Evolutionary conservation across 2,113 vertebrate genomes (phyloP), one percentile per base, ranked within the genome.

Genomic region (Sisor rabdophorus): DNA sequence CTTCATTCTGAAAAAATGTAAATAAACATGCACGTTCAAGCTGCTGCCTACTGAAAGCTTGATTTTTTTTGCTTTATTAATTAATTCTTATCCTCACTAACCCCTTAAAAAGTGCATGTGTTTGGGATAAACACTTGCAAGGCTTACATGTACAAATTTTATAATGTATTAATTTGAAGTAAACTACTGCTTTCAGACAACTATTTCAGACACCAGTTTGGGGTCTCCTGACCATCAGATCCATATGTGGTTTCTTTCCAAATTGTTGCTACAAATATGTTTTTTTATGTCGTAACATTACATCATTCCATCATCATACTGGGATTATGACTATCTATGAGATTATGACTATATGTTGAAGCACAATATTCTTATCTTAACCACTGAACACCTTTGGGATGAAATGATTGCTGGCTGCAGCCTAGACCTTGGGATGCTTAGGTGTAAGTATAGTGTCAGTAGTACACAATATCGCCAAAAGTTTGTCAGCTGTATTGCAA

Each of bases 11-110:
- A 84, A 76, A 87, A 87, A 88, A 87, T 50, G 64, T 79, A 85
- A 86, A 89, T 87, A 88, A 89, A 88, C 87, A 88, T 71, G 13
- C 48, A 73, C 75, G 61, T 84, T 22, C 11, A 48, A 80, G 74
- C 79, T 80, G 79, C 71, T 72, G 60, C 79, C 72, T 80, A 74
- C 70, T 80, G 79, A 80, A 80, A 80, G 74, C 67, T 30, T 71
- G 71, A 72, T 76, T 72, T 67, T 59, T 64, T 80, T 68, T 80
- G 79, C 73, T 72, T 47, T 54, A 36, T 36, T 36, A 36, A 15
- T 68, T 47, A 22, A 68, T 67, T 40, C 24, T 47, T 22, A 44
- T 47, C 36, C 20, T 36, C 52, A 30, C 32, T 17, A n/a, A n/a
- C 26, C 68, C 53, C 30, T 20, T 44, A 52, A 17, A 44, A 65